Evolutionary conservation across 1,140 invertebrate species (phyloP), one percentile per base, ranked within the genome.

Genomic region (Steinernema khuongi): DNA sequence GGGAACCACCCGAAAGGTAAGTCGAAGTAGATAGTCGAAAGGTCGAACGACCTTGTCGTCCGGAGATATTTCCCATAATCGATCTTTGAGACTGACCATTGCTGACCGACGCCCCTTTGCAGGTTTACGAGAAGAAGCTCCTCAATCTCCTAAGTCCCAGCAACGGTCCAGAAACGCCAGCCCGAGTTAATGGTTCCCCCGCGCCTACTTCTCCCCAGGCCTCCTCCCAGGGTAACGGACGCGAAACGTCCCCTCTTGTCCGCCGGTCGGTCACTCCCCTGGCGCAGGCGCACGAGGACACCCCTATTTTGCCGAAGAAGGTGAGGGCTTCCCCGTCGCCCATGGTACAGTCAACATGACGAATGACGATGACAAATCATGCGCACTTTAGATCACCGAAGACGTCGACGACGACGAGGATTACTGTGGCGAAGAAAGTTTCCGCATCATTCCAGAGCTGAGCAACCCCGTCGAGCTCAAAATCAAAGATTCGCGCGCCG

Each of bases 101-200:
- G n/a, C n/a, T n/a, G n/a, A n/a, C n/a, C n/a, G n/a, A n/a, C n/a
- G n/a, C n/a, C n/a, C n/a, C n/a, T n/a, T 60, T 60, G 14, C 36
- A 60, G 50, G 50, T 60, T 11, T 60, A 60, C 50, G 50, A 60
- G 50, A 60, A 60, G 19, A 60, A 60, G 26, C 22, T 60, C 4
- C 19, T 60, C 4, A 60, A 4, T 60, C 7, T 60, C 19, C 26
- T 60, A 22, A 22, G 50, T 26, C 7, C 36, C n/a, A 41, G 36
- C 36, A 41, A 7, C n/a, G n/a, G 7, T 41, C n/a, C 36, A 11
- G 36, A 41, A 11, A 41, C 36, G 7, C 36, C 36, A 7, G 7
- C 36, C n/a, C 36, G n/a, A 41, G 7, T 41, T 4, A 60, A 60
- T 26, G 50, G 50, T n/a, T 60, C 50, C 26, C 50, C 50, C 4